phyloP scores from a whole-genome alignment of 2,113 vertebrate genomes.

The Halcyon malimbica region DNA sequence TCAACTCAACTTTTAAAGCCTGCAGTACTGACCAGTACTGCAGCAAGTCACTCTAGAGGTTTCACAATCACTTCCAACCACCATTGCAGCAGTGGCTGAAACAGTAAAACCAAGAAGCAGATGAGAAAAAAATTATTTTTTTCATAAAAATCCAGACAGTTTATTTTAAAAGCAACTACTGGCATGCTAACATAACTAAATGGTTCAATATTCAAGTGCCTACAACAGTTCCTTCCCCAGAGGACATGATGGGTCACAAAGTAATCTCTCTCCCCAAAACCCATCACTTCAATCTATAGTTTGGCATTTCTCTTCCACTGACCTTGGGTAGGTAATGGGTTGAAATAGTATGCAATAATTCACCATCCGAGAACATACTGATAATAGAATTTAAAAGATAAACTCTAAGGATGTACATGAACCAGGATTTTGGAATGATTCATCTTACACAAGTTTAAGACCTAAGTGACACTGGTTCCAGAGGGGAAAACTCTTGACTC shows the following conservation, averaged over 20 bases:
- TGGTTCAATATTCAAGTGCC: neutral
- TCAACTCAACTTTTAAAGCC: neutral
- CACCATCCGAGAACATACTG: neutral
- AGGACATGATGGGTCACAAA: neutral
- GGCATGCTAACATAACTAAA: neutral
- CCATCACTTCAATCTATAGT: neutral
- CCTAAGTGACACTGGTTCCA: neutral
- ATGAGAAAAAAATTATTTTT: neutral
- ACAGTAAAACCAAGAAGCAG: neutral
- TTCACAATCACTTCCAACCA: neutral
- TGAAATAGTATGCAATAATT: neutral
- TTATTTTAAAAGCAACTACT: neutral
- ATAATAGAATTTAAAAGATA: neutral
- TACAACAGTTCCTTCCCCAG: neutral
- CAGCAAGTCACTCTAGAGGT: neutral
- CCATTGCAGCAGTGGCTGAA: neutral
- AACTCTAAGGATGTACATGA: neutral
- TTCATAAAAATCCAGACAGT: neutral
- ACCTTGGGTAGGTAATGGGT: neutral
- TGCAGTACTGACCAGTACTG: neutral
- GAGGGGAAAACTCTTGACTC: neutral
- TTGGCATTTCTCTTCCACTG: neutral
- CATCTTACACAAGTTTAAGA: neutral
- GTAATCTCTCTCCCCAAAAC: neutral
- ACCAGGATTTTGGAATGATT: neutral